Evolutionary conservation across 2,113 vertebrate species (phyloP), one percentile per base, ranked within the genome.

Genomic region (Heptranchias perlo): DNA sequence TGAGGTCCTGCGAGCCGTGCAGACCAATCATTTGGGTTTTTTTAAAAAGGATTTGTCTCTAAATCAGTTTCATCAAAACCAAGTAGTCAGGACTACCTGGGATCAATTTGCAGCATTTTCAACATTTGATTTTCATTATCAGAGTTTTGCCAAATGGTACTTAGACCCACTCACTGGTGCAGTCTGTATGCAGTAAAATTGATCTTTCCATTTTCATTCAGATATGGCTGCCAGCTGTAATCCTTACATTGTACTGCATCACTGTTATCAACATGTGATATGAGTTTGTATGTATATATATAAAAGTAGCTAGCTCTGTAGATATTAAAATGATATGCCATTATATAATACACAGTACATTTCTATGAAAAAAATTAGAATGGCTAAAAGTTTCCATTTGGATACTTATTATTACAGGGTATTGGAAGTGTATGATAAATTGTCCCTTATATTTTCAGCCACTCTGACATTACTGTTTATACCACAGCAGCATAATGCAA

Each of bases 351-450:
- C 93, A 73, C 52, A 52, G 65, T 35, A 69, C 25, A 95, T 95
- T 95, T 95, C 94, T 95, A 65, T 95, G 64, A 95, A 67, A 69
- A n/a, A 44, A 95, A 95, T 73, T 95, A 52, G 64, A 95, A 95
- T 69, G 94, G 94, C 65, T 95, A 69, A 73, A 52, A 7, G 44
- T 69, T 95, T 95, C 47, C 44, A 31, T 69, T 44, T 95, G 64
- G 11, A 52, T 95, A 95, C 64, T 67, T 67, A 93, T 67, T 94
- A 28, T 67, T 44, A 47, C 23, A 67, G 93, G 39, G 39, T 94
- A 67, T 94, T 95, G 65, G 65, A 95, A 69, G 39, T 69, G 64
- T 62, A 69, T 52, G 65, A 49, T 95, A 95, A 95, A 52, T 69
- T 69, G 93, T 95, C 44, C 25, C 94, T 95, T 35, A 31, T 95